Evolutionary conservation across 1,140 invertebrate genomes (phyloP).

Genomic region (Drosophila pachea): DNA sequence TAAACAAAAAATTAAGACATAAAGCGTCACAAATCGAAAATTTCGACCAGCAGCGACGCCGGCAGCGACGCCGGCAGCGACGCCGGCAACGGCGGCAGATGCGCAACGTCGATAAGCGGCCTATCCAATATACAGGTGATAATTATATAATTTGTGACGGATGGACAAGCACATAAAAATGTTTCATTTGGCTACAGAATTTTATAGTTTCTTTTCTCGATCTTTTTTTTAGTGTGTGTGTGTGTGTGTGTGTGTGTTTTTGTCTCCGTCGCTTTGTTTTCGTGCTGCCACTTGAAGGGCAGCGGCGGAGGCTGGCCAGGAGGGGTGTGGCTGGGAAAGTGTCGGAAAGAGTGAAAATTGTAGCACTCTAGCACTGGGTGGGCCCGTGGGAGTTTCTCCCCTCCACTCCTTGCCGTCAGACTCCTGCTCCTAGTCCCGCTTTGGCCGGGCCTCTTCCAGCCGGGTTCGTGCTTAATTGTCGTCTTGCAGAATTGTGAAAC

Average conservation of each 20-base stretch:
- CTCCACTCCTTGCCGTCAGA: background rate
- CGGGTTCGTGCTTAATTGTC: constrained; percentile 77
- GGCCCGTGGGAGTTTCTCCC: constrained; percentile 68
- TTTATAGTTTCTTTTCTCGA: constrained; percentile 63
- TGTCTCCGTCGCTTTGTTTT: constrained; percentile 51
- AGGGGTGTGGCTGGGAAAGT: constrained; percentile 61
- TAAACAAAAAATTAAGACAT: constrained; percentile 67
- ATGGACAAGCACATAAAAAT: constrained; percentile 77
- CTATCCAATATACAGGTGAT: constrained; percentile 72
- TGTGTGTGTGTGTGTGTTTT: constrained; percentile 52
- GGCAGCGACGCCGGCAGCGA: constrained; percentile 5
- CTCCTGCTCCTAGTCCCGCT: constrained; percentile 18
- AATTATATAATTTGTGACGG: constrained; percentile 78
- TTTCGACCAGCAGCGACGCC: constrained; percentile 54
- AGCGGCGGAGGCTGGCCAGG: background rate
- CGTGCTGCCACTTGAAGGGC: background rate
- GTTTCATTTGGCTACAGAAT: constrained; percentile 68
- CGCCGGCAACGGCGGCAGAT: constrained; percentile 49
- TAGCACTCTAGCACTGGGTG: constrained; percentile 75
- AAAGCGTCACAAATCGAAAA: constrained; percentile 76
- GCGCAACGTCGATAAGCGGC: constrained; percentile 65
- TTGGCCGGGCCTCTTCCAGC: constrained; percentile 13
- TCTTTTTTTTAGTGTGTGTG: no score
- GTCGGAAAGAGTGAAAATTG: constrained; percentile 68
- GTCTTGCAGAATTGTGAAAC: constrained; percentile 69